Evolutionary conservation across 2,797 vertebrate species (phyloP).

Genomic region (Acanthornis magna): DNA sequence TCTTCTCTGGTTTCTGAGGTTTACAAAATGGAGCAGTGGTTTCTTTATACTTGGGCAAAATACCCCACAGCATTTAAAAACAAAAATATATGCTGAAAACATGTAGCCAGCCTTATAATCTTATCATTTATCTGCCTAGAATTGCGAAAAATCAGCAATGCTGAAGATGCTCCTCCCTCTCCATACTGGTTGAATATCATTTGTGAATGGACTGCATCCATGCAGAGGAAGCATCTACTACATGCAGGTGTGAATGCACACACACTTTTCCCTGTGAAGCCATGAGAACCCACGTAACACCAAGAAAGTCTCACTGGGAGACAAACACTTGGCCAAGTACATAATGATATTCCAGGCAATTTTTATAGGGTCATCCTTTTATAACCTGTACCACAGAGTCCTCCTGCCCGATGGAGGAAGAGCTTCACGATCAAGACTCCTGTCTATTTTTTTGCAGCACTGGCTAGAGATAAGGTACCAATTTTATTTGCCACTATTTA

Average conservation of each 20-base stretch:
- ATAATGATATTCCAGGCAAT: not conserved
- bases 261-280: not conserved
- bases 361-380: not conserved
- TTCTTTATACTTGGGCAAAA: not conserved
- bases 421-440: not conserved
- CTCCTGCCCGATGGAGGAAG: not conserved
- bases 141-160: not conserved
- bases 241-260: not conserved
- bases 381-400: not conserved
- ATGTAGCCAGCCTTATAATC: not conserved
- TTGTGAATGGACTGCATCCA: not conserved
- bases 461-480: conserved; percentile 8
- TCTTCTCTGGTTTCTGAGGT: not conserved
- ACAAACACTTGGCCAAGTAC: not conserved
- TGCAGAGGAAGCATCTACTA: not conserved
- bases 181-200: not conserved
- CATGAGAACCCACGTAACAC: not conserved
- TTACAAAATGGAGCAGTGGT: not conserved
- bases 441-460: not conserved
- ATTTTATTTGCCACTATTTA: not conserved
- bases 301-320: not conserved
- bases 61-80: not conserved
- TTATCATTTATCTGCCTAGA: not conserved
- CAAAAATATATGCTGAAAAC: not conserved
- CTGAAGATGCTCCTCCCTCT: not conserved